Conservation (phyloP, 2,113 vertebrate genomes). For the Candoia aspera region DNA sequence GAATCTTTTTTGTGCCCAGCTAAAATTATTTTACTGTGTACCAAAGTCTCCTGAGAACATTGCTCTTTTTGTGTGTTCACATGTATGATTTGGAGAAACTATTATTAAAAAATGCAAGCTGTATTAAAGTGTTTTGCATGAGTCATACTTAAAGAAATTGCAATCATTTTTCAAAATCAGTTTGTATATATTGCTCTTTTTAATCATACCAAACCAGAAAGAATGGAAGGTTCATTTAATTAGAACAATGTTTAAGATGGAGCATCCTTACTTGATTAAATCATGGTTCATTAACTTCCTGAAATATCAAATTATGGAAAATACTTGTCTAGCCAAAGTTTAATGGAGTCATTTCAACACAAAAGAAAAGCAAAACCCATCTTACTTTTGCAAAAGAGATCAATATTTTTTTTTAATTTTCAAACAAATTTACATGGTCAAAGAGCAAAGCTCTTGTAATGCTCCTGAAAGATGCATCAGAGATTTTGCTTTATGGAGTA, state of each 20-base stretch:
- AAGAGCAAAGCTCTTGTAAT: background rate
- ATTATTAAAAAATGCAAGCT: background rate
- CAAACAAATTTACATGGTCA: background rate
- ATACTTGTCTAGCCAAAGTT: background rate
- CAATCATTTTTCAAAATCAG: conserved; percentile 6
- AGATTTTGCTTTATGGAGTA: background rate
- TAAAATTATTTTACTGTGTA: background rate
- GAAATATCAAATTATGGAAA: conserved; percentile 19
- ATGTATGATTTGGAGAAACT: background rate
- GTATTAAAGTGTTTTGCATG: conserved; percentile 1
- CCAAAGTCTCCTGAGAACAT: background rate
- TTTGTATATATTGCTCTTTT: background rate
- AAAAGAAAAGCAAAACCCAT: background rate
- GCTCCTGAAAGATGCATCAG: too few species aligned
- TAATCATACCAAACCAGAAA: conserved; percentile 11
- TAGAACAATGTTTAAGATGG: conserved; percentile 11
- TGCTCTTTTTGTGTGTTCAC: too few species aligned
- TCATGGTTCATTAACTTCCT: background rate
- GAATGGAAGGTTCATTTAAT: conserved; percentile 9
- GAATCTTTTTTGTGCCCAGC: background rate
- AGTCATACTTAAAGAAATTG: conserved; percentile 8
- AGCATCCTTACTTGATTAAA: conserved; percentile 17
- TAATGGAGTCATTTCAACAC: background rate
- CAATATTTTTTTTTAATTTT: background rate
- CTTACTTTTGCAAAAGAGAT: background rate